Base-by-base conservation (phyloP, 2,113 vertebrate species). In the Microcebus murinus region DNA sequence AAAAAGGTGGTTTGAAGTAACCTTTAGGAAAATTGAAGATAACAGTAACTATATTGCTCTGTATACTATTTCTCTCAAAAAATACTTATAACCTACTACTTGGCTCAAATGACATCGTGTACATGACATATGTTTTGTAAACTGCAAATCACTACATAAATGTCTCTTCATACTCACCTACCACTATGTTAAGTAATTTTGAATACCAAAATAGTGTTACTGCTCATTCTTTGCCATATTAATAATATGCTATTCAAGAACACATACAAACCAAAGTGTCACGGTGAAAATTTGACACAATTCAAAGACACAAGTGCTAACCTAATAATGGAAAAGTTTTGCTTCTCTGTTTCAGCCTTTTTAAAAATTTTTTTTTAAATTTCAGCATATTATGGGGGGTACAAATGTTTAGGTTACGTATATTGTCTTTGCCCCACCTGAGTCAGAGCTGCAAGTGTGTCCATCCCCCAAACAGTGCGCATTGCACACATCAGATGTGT, bases 211-310 rank as follows among this genome's bases (percentile, higher is more conserved):
- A 84, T 18, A 80, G 11, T 55, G 71, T 25, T 94, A 73, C 36
- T 88, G 50, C 63, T 90, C 21, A 94, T 87, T 92, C 21, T 20
- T 73, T 76, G 29, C 14, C 65, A 94, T 4, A 93, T 81, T 83
- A 89, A 82, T 71, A 88, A 92, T 52, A 82, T 23, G 39, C 50
- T 94, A 87, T 77, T 89, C 55, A 96, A 92, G 12, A 91, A 92
- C 13, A 96, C 23, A 88, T 34, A 85, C 17, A 90, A 90, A 74
- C 6, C 55, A 96, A 85, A 85, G 8, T 39, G 34, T 34, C 68
- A 27, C 29, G 25, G 61, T 29, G 48, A 94, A 95, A 91, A 48
- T 55, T 8, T 95, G 31, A 91, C 96, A 86, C 42, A 42, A 55
- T 87, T 95, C 39, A 90, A 63, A 87, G 25, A 85, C 11, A 6